Evolutionary conservation across 2,797 vertebrate species (phyloP), one percentile per base, ranked within the genome.

Genomic region (Megaceryle alcyon): DNA sequence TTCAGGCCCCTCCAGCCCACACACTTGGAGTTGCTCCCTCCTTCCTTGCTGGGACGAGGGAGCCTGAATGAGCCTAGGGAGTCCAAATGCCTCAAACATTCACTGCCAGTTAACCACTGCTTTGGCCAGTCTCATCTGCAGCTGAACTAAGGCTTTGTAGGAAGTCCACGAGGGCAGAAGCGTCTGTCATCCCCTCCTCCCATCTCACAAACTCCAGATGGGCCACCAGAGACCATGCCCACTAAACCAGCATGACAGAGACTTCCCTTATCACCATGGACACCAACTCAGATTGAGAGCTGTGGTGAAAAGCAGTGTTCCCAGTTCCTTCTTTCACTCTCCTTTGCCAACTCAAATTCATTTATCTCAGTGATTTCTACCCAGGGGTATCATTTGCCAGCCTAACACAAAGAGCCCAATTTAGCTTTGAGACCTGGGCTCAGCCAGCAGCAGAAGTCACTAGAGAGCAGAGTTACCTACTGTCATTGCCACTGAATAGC

Each of bases 371-470:
- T 70, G 86, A 82, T 85, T 96, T 87, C 80, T 93, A 95, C 90
- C 90, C 91, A 95, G 90, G 91, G 75, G 37, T 95, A 96, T 96
- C 68, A 4, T 82, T 90, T 96, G 57, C 68, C 90, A 87, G 93
- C 65, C 57, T 37, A 44, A 54, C 33, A 95, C 96, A 97, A 96
- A 92, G 56, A 54, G 25, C 12, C n/a, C 48, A 39, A 78, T 95
- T 94, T 77, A 96, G 73, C 90, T 72, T 48, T 0, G 1, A 86
- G 88, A 81, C n/a, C 69, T 23, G 41, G 49, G n/a, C 65, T 69
- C 79, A 76, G 84, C 63, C 81, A 93, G 84, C 90, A 79, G 44
- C 57, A 88, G 64, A 86, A 95, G 60, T 57, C 83, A 71, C 63
- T 59, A 31, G 80, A 63, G 82, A 91, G 41, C 19, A 2, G 82